Base-by-base conservation (phyloP, 2,113 vertebrate species). In the Hypocryptadius cinnamomeus region DNA sequence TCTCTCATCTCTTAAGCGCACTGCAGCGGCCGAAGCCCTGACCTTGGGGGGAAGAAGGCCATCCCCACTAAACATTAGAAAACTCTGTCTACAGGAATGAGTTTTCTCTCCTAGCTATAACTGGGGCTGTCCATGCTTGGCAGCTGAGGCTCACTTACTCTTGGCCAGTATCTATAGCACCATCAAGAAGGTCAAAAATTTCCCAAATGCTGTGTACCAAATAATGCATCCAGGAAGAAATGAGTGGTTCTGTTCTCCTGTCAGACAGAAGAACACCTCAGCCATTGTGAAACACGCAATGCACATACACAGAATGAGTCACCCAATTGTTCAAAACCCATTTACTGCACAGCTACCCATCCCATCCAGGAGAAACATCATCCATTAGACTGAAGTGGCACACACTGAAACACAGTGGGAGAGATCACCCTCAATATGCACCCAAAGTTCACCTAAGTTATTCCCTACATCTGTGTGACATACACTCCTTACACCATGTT, bases 141-240 rank as follows among this genome's bases (percentile, higher is more conserved):
- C 48, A 94, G 74, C 22, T 50, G 25, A 91, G 81, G 47, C 7
- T 48, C 63, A 5, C 11, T 0, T 85, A n/a, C n/a, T n/a, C 74
- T 57, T 9, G 71, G 64, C 39, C 28, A 30, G 23, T 15, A n/a
- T 22, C 47, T 64, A 81, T 61, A 89, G 59, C 7, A 35, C 6
- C 0, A 0, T 20, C 47, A 59, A 57, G 11, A 31, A 13, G 0
- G 1, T 10, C 17, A 74, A 15, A 48, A 50, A 45, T 24, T 27
- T 88, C 68, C 76, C 50, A 74, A 73, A 65, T 42, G 33, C 33
- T 45, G 16, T 15, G 17, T 22, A 68, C 27, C 65, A 91, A 90
- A 30, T 33, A 81, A 47, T 1, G 2, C 15, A 66, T 13, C 28
- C 59, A 45, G 23, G 59, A 80, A 59, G 50, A 33, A 85, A 39